These are phyloP conservation scores for Spialia ferax DNA, from an alignment of 2,888 invertebrate genomes.

Conservation along the genomic window DNA sequence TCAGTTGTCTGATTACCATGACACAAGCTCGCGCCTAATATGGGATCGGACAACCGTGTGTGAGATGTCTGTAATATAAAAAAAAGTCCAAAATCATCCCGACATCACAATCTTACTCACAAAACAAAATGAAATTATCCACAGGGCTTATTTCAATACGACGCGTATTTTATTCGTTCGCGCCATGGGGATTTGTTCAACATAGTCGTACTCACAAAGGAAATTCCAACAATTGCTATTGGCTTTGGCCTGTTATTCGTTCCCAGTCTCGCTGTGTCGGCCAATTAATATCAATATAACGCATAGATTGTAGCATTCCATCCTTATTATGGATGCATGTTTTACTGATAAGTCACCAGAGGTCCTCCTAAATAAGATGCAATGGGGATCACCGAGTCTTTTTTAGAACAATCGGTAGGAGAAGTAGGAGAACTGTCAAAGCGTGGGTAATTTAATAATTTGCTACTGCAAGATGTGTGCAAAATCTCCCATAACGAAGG, in stretches of 20 bases:
- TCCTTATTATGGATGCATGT: slow-evolving; percentile 24
- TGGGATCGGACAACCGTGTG: no score
- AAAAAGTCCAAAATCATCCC: slow-evolving; percentile 5
- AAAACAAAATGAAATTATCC: slow-evolving; percentile 36
- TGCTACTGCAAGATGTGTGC: no score
- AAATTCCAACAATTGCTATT: slow-evolving; percentile 66
- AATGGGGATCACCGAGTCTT: no score
- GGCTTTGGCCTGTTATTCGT: slow-evolving; percentile 69
- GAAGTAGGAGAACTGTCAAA: no score
- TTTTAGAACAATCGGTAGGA: no score
- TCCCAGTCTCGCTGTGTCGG: slow-evolving; percentile 61
- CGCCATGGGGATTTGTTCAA: slow-evolving; percentile 62
- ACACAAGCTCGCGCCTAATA: no score
- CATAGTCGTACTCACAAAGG: slow-evolving; percentile 66
- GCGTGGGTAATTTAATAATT: no score
- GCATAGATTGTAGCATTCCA: slow-evolving; percentile 51
- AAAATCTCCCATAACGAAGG: no score
- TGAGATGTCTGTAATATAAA: no score
- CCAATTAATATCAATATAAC: slow-evolving; percentile 77
- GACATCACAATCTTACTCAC: slow-evolving; percentile 1
- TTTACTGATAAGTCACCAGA: neutral
- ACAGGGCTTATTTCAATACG: slow-evolving; percentile 31
- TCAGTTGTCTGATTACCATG: no score
- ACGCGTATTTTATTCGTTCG: slow-evolving; percentile 24
- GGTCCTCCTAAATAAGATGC: no score